These are phyloP conservation scores for Phymanthus crucifer DNA, from an alignment of 92 coral and sea anemone genomes.

Conservation along the genomic window DNA sequence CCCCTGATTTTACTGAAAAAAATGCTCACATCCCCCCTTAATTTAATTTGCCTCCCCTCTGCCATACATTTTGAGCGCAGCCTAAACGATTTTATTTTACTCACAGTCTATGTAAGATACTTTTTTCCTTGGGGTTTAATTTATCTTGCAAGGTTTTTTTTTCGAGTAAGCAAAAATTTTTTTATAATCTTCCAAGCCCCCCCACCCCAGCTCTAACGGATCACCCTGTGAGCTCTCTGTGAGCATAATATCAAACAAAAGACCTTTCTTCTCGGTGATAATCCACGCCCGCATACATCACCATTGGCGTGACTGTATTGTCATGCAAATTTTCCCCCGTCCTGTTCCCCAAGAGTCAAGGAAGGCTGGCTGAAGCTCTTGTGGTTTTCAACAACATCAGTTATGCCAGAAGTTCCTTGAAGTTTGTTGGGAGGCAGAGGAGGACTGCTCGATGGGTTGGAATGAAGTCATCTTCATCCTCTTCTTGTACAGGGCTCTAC, in stretches of 20 bases:
- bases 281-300: background rate
- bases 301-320: conserved; percentile 3
- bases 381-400: background rate
- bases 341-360: background rate
- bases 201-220: too few relatives aligned
- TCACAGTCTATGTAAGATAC: too few relatives aligned
- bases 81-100: too few relatives aligned
- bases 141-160: too few relatives aligned
- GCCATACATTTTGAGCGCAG: too few relatives aligned
- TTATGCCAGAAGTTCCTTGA: background rate
- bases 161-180: too few relatives aligned
- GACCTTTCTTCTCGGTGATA: background rate
- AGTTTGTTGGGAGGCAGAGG: background rate
- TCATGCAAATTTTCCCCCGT: background rate
- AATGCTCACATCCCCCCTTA: too few relatives aligned
- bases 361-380: background rate
- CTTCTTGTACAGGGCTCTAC: background rate
- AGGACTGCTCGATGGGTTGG: conserved; percentile 1
- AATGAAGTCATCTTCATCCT: background rate
- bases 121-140: too few relatives aligned
- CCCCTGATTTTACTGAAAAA: too few relatives aligned
- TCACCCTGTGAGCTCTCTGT: too few relatives aligned
- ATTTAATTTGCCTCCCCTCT: too few relatives aligned
- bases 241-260: conserved; percentile 9
- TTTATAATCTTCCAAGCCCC: too few relatives aligned